phyloP scores from a whole-genome alignment of 92 coral and sea anemone genomes.

The Muricea muricata region DNA sequence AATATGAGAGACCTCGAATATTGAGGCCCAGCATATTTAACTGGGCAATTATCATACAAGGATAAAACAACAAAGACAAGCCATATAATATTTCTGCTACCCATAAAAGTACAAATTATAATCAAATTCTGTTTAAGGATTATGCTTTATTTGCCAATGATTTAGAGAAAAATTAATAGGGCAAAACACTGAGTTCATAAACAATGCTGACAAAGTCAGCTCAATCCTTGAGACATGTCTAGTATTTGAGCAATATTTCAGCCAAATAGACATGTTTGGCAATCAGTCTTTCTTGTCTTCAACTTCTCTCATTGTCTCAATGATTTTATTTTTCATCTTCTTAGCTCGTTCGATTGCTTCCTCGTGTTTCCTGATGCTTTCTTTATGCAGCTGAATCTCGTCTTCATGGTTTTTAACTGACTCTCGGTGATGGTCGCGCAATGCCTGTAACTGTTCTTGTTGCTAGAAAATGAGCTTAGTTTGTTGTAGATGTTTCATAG shows the following conservation, averaged over 20 bases:
- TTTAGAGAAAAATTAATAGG: neutral
- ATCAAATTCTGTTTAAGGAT: neutral
- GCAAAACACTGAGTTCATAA: too few species aligned
- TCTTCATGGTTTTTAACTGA: constrained; percentile 71
- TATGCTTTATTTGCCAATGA: neutral
- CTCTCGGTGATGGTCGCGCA: constrained; percentile 77
- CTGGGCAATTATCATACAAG: too few species aligned
- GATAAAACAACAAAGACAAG: too few species aligned
- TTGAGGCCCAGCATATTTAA: too few species aligned
- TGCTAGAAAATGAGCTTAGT: constrained; percentile 59
- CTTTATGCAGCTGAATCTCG: constrained; percentile 87
- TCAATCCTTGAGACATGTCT: neutral
- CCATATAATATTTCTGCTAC: too few species aligned
- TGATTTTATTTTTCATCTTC: constrained; percentile 65
- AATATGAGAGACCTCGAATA: too few species aligned
- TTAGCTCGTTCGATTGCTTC: constrained; percentile 74
- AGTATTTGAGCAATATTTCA: neutral
- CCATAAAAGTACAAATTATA: neutral
- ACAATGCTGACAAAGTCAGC: neutral
- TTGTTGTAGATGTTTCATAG: neutral
- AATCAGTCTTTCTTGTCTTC: neutral
- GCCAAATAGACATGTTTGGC: neutral
- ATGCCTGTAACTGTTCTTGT: constrained; percentile 76
- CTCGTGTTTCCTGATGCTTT: constrained; percentile 78
- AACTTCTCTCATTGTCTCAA: constrained; percentile 14